Base-by-base conservation (phyloP, 2,113 vertebrate genomes). In the Zingel zingel region DNA sequence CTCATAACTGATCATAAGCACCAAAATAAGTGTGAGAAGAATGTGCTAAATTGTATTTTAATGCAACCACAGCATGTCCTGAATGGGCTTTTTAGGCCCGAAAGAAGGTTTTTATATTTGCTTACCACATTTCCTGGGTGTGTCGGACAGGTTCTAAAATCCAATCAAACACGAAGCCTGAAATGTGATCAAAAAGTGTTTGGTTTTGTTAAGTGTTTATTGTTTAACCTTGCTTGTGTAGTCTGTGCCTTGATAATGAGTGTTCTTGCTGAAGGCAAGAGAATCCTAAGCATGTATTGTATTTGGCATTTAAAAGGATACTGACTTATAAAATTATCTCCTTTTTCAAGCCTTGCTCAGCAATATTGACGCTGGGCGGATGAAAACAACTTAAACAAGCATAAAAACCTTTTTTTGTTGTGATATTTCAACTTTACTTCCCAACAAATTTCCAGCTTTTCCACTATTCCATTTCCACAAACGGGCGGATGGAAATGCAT, bases 101-200 rank as follows among this genome's bases (percentile, higher is more conserved):
- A 70, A 56, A 66, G 80, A 85, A 76, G 76, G 74, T 89, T 87
- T 90, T 89, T 27, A 75, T 76, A 76, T 91, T 80, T 79, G 59
- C 48, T 84, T 77, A 53, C 47, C 39, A 70, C 57, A 80, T 89
- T 84, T 89, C 77, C 81, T 75, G 79, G 80, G 74, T 79, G 81
- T 74, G 69, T 88, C 77, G 21, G 45, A 74, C 27, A 57, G 62
- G 3, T 57, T 71, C 74, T 81, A 81, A 85, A 89, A 67, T 39
- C 1, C 62, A 72, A 86, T 90, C 76, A 69, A 63, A 85, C 11
- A 12, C 33, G 2, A 71, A 75, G 69, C 48, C 47, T 57, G 81
- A 75, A 74, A 78, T 59, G 21, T 88, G 85, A 92, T 93, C 73
- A 90, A 89, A 85, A 73, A 39, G 33, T 51, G 72, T 85, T 75